Evolutionary conservation across 1,140 invertebrate species (phyloP).

Genomic region (Atta cephalotes): DNA sequence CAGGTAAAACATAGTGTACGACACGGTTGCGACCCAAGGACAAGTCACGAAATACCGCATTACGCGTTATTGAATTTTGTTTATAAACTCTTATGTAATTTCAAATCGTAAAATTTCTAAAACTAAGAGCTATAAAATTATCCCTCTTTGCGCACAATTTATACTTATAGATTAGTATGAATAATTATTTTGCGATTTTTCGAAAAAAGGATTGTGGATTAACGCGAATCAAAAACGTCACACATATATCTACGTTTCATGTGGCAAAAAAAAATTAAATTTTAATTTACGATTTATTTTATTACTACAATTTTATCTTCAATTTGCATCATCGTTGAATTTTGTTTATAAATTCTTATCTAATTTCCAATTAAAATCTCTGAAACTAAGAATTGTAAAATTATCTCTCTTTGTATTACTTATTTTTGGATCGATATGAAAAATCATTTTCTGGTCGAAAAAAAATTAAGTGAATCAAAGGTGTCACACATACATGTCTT

Average conservation of each 20-base stretch:
- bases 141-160: background rate
- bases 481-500: background rate
- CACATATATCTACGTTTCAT: background rate
- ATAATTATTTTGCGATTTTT: too few species aligned
- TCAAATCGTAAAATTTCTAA: background rate
- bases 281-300: too few species aligned
- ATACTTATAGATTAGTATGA: background rate
- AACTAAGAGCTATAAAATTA: background rate
- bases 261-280: too few species aligned
- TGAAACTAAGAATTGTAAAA: background rate
- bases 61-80: background rate
- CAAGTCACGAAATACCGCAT: background rate
- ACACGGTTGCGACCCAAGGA: background rate
- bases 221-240: background rate
- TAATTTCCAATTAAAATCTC: background rate
- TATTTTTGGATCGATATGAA: too few species aligned
- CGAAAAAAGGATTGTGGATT: too few species aligned
- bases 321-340: background rate
- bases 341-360: background rate
- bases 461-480: too few species aligned
- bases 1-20: slow-evolving; percentile 72
- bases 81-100: background rate
- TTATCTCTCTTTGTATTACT: background rate
- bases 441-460: too few species aligned
- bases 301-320: background rate